These are phyloP conservation scores for Hormaphis cornu DNA, from an alignment of 1,140 invertebrate genomes.

Conservation along the genomic window DNA sequence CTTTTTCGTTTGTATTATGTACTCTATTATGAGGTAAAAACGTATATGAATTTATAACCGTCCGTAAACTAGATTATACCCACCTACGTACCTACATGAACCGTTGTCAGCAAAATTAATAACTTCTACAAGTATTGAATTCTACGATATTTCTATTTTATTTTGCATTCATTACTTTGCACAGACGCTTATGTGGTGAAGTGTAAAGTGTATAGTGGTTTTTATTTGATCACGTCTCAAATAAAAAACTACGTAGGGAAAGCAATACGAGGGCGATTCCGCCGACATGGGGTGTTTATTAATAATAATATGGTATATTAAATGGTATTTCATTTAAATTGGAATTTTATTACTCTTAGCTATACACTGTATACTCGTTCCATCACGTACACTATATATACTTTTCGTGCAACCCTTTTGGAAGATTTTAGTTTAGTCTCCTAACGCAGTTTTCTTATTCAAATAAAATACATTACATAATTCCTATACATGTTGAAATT, in stretches of 20 bases:
- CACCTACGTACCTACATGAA: too few relatives aligned
- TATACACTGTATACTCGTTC: too few relatives aligned
- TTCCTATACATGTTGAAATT: neutral
- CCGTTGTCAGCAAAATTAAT: neutral
- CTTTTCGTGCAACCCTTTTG: neutral
- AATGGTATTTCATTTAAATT: slow-evolving; percentile 17
- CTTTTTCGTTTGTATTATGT: too few relatives aligned
- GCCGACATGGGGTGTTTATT: neutral
- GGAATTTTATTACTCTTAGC: slow-evolving; percentile 13
- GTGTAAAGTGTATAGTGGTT: neutral
- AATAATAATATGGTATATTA: slow-evolving; percentile 5
- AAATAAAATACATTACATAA: neutral
- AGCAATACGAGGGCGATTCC: neutral
- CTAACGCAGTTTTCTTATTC: neutral
- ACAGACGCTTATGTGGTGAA: neutral
- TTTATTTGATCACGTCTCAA: neutral
- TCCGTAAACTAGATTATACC: too few relatives aligned
- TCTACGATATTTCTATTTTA: neutral
- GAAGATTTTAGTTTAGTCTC: neutral
- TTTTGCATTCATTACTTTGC: neutral
- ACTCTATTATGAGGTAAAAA: too few relatives aligned
- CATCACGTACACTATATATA: neutral
- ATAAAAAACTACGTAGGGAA: neutral
- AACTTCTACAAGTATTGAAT: neutral
- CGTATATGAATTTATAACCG: too few relatives aligned